phyloP scores from a whole-genome alignment of 1,140 invertebrate species.

The Cepaea nemoralis region DNA sequence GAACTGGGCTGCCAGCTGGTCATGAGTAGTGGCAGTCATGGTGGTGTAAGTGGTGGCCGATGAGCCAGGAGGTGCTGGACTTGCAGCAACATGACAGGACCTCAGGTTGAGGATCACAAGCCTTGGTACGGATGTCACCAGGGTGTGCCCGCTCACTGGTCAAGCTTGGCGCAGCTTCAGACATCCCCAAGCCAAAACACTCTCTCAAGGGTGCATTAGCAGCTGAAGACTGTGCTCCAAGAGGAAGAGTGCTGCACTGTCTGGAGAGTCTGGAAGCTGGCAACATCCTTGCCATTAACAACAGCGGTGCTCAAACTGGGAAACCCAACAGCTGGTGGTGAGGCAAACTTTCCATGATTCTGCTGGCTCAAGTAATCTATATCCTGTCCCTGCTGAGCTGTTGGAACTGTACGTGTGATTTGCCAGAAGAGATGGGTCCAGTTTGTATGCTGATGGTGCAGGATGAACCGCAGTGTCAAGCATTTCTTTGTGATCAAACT shows the following conservation, averaged over 20 bases:
- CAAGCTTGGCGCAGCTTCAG: neutral
- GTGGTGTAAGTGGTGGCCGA: constrained; percentile 58
- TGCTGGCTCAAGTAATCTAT: neutral
- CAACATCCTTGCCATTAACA: neutral
- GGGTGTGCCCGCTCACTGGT: neutral
- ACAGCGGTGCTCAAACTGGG: neutral
- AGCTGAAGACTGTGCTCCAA: neutral
- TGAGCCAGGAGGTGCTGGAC: neutral
- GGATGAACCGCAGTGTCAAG: neutral
- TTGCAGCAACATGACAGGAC: neutral
- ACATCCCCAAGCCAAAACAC: neutral
- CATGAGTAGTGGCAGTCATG: constrained; percentile 65
- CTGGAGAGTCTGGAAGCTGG: constrained; percentile 3
- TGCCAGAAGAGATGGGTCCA: neutral
- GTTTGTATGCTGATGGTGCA: neutral
- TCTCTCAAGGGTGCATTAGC: neutral
- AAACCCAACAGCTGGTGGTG: neutral
- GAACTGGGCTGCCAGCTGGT: constrained; percentile 64
- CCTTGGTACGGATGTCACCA: neutral
- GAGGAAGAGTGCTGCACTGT: neutral
- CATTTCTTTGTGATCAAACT: neutral
- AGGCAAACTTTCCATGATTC: neutral
- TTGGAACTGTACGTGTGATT: neutral
- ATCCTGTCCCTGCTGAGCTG: neutral
- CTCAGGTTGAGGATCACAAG: neutral